phyloP scores from a whole-genome alignment of 2,797 vertebrate genomes.

The Poliocrania exsul region DNA sequence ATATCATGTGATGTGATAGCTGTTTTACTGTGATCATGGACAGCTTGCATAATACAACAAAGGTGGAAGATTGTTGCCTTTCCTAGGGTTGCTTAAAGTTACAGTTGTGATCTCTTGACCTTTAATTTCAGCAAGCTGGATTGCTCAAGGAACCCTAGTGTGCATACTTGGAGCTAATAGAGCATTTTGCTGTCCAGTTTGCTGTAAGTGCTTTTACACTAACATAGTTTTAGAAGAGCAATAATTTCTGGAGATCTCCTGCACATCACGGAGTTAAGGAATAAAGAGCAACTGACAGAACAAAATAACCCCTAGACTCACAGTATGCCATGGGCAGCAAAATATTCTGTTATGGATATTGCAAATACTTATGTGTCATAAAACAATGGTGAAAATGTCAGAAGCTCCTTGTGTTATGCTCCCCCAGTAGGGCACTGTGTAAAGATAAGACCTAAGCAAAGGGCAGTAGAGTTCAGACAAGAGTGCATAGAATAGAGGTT shows the following conservation, averaged over 20 bases:
- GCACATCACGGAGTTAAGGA: conserved; percentile 31
- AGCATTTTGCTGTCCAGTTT: conserved; percentile 63
- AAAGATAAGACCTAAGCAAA: conserved; percentile 3
- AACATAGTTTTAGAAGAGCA: conserved; percentile 35
- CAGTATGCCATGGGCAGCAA: background rate
- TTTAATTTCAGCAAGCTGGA: conserved; percentile 76
- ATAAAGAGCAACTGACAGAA: conserved; percentile 1
- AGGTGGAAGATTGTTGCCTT: conserved; percentile 72
- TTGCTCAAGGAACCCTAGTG: conserved; percentile 69
- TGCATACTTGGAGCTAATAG: conserved; percentile 59
- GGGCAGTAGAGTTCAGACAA: background rate
- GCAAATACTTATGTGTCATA: conserved; percentile 3
- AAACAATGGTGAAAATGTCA: conserved; percentile 34
- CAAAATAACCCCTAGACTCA: conserved; percentile 7
- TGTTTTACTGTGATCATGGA: conserved; percentile 70
- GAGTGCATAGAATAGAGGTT: background rate
- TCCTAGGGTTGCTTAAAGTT: conserved; percentile 71
- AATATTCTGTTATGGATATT: conserved; percentile 28
- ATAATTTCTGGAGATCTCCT: conserved; percentile 7
- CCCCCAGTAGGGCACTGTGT: background rate
- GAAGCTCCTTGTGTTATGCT: background rate
- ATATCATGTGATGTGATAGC: conserved; percentile 73
- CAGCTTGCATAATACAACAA: conserved; percentile 68
- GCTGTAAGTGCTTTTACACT: conserved; percentile 48
- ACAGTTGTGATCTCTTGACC: conserved; percentile 74